Base-by-base conservation (phyloP, 2,113 vertebrate species). In the Rhinoptilus africanus region DNA sequence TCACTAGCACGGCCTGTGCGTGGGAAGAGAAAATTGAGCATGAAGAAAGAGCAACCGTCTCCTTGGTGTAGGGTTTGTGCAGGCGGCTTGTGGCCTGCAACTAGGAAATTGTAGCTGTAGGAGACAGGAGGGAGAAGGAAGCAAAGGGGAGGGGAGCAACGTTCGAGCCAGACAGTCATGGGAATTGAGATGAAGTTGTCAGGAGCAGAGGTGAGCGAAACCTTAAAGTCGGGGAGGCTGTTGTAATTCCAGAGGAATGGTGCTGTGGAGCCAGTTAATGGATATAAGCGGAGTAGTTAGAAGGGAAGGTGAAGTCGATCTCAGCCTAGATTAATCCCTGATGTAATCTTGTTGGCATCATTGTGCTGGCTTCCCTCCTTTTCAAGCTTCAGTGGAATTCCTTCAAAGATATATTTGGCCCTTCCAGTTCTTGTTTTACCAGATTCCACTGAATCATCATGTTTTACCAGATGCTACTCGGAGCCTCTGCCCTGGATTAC, bases 401-500 rank as follows among this genome's bases (percentile, higher is more conserved):
- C 53, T 95, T 95, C 84, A 85, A 94, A 94, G 86, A 93, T 28
- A 15, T 91, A 27, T 79, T 95, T 93, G 12, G 19, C 26, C 53
- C 60, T 95, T 95, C 41, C 83, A 92, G 53, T 68, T 89, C 91
- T 91, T 96, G 82, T 93, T 96, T 93, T 94, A 97, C 69, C 60
- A 69, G 89, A 96, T 97, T 94, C 89, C 91, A 91, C 92, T 89
- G 86, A 95, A 95, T 97, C 94, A 95, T 97, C 89, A 79, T 66
- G 27, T 95, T 95, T 94, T 92, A 76, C 86, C 94, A 97, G 91
- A 91, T 91, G 89, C 95, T 96, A 14, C 92, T 95, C 0, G 0
- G 76, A 87, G 76, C 53, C 66, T 92, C 80, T 94, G 91, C 77
- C 66, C 84, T 95, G 94, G 35, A 92, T 97, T 96, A 89, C 95